A percentile compares a stretch with the other conserved stretches of the same genome.
phyloP scores from a whole-genome alignment of 2,888 invertebrate genomes.

The Harpalus rufipes region DNA sequence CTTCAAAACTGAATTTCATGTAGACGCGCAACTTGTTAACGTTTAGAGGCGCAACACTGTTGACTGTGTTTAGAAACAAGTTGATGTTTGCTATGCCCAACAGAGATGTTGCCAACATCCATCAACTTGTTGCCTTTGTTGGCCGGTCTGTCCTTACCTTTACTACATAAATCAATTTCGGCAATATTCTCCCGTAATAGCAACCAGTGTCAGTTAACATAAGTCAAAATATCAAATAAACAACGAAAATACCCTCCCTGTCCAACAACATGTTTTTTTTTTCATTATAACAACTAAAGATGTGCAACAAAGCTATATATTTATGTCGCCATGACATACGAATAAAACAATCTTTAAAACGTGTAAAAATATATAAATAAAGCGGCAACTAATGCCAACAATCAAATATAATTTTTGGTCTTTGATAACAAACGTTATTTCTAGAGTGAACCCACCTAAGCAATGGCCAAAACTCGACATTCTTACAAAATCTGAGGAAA shows the following conservation, averaged over 20 bases:
- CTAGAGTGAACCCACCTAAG: slow-evolving; percentile 53
- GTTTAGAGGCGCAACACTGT: too few relatives aligned
- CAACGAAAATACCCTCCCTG: slow-evolving; percentile 27
- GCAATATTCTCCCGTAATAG: slow-evolving; percentile 40
- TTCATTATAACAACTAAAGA: slow-evolving; percentile 47
- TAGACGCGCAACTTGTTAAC: too few relatives aligned
- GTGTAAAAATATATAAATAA: slow-evolving; percentile 39
- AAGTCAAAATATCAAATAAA: slow-evolving; percentile 33
- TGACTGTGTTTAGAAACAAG: too few relatives aligned
- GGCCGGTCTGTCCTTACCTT: too few relatives aligned
- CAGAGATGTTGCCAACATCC: too few relatives aligned
- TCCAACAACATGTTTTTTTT: neutral
- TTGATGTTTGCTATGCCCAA: too few relatives aligned
- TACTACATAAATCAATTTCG: neutral
- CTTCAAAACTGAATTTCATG: too few relatives aligned
- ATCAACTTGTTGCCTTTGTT: too few relatives aligned
- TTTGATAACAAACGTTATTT: slow-evolving; percentile 55
- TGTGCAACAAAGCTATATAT: slow-evolving; percentile 47
- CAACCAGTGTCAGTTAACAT: slow-evolving; percentile 22
- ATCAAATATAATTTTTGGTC: slow-evolving; percentile 59
- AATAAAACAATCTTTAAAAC: slow-evolving; percentile 48
- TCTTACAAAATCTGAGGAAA: slow-evolving; percentile 49
- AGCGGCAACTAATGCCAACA: slow-evolving; percentile 48
- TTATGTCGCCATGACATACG: slow-evolving; percentile 9
- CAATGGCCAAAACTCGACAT: slow-evolving; percentile 48